Base-by-base conservation (phyloP, 2,888 invertebrate species). In the Leptinotarsa juncta region DNA sequence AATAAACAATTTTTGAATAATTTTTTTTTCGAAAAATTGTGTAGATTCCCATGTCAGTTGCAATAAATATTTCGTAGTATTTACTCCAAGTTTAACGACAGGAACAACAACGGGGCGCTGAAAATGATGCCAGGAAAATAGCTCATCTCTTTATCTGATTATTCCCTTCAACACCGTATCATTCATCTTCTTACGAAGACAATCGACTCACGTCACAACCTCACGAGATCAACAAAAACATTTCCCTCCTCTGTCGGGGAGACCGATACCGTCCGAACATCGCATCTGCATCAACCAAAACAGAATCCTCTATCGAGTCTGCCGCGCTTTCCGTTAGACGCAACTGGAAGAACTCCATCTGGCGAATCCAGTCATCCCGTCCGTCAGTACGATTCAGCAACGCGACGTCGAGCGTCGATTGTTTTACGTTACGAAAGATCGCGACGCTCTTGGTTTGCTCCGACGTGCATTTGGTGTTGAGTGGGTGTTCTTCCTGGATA, bases 371-470 rank as follows among this genome's bases (percentile, higher is more conserved):
- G 66, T 32, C 53, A 23, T 55, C 26, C 66, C 65, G 66, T 72
- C 66, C 65, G 66, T 72, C 72, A 75, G 75, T 75, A 70, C 66
- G 67, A 42, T 67, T 70, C 75, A 69, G 69, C 69, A 60, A 57
- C 72, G 69, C 70, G 75, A 70, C 75, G 75, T 57, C 62, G 51
- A 70, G 70, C 67, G 70, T 62, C 72, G 74, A 67, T 62, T n/a
- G 62, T 62, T 62, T 62, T 16, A 42, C 62, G 62, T n/a, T 2
- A 15, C 42, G 73, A 74, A 67, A 70, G 57, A 70, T 51, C 60
- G 73, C 73, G 73, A 62, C 73, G 49, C 18, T 67, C 20, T 67
- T 49, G 67, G 42, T 48, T 15, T 42, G 48, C 62, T 48, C 60
- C 67, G 66, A 70, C 70, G 73, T 73, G 73, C 68, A 23, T 65